Evolutionary conservation across 1,140 invertebrate genomes (phyloP).

Genomic region (Pseudomyrmex concolor): DNA sequence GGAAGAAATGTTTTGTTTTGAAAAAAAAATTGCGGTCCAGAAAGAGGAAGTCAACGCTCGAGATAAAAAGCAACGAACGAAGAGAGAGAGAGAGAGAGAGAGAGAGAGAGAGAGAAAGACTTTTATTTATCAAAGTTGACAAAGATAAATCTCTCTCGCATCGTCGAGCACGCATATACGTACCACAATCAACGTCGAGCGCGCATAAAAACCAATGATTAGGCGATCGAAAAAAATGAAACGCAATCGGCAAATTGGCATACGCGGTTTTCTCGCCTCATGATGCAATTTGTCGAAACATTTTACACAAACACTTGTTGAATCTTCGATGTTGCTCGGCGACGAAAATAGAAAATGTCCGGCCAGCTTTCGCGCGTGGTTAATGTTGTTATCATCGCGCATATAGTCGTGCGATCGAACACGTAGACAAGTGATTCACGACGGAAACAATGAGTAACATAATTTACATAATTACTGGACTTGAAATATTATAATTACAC

Average conservation of each 20-base stretch:
- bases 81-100: neutral
- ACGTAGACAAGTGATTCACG: conserved; percentile 46
- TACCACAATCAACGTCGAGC: conserved; percentile 40
- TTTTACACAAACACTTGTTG: conserved; percentile 28
- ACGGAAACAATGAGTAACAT: conserved; percentile 9
- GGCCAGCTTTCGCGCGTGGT: neutral
- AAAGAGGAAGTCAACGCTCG: neutral
- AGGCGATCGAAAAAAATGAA: conserved; percentile 1
- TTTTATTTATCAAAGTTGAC: conserved; percentile 20
- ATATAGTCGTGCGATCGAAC: neutral
- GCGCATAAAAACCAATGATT: neutral
- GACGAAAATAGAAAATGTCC: neutral
- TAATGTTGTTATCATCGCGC: neutral
- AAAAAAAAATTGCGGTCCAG: neutral
- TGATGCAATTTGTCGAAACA: conserved; percentile 33
- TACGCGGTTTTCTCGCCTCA: neutral
- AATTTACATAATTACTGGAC: neutral
- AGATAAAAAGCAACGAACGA: neutral
- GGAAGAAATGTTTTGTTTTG: no score
- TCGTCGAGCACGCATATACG: neutral
- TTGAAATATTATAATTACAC: neutral
- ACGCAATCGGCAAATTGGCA: conserved; percentile 18
- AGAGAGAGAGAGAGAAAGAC: neutral
- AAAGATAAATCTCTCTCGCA: conserved; percentile 3
- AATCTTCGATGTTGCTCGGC: conserved; percentile 14